Conservation (phyloP, 2,797 vertebrate genomes). For the Notolepis coatsorum region DNA sequence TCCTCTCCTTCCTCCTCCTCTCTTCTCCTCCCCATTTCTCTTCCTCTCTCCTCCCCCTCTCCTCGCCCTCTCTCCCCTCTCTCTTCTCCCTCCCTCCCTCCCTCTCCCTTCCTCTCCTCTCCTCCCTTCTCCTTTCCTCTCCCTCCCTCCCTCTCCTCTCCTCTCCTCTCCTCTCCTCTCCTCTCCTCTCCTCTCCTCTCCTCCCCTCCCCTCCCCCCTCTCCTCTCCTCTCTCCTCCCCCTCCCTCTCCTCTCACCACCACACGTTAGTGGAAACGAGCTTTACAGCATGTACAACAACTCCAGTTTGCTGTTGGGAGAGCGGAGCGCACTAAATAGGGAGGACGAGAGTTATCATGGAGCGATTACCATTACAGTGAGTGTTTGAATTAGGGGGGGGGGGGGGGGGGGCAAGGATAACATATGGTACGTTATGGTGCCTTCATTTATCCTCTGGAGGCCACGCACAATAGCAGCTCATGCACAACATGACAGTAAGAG, state of each 20-base stretch:
- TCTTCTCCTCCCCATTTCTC: not conserved
- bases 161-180: not conserved
- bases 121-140: not conserved
- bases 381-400: constrained; percentile 24
- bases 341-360: constrained; percentile 31
- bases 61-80: not conserved
- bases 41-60: not conserved
- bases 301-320: constrained; percentile 37
- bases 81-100: constrained; percentile 2
- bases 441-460: constrained; percentile 28
- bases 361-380: constrained; percentile 34
- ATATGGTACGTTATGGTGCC: constrained; percentile 43
- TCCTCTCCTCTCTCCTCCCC: not conserved
- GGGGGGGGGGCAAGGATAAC: constrained; percentile 13
- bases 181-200: constrained; percentile 15
- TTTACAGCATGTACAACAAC: constrained; percentile 47
- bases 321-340: constrained; percentile 3
- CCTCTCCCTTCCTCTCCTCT: constrained; percentile 43
- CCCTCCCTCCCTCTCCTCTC: not conserved
- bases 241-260: not conserved
- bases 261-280: constrained; percentile 2
- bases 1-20: too few relatives aligned
- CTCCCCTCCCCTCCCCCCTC: too few relatives aligned
- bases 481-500: constrained; percentile 55
- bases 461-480: constrained; percentile 38